Conservation (phyloP, 2,113 vertebrate genomes). For the Trogon melanurus region DNA sequence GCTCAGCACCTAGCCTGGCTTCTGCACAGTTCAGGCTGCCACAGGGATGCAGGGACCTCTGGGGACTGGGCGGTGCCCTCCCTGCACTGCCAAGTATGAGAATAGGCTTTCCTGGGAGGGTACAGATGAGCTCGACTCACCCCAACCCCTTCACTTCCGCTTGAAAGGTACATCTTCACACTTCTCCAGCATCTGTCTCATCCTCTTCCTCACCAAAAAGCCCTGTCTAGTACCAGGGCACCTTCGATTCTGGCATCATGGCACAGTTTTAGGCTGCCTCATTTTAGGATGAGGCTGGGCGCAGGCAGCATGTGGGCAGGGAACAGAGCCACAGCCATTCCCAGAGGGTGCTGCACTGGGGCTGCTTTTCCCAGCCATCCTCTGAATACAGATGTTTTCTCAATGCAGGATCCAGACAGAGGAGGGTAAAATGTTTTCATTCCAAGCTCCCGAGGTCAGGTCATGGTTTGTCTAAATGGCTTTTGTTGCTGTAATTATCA, state of each 20-base stretch:
- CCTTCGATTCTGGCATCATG: fast-evolving
- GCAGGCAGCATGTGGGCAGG: background rate
- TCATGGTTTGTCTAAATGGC: constrained; percentile 76
- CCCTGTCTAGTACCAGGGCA: fast-evolving
- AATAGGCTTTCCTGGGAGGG: background rate
- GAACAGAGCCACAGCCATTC: background rate
- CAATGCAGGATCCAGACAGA: constrained; percentile 57
- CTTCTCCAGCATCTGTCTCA: background rate
- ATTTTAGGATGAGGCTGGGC: background rate
- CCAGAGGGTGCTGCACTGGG: background rate
- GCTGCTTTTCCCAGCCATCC: constrained; percentile 44
- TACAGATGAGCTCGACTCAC: background rate
- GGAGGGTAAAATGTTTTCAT: constrained; percentile 75
- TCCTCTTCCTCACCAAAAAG: background rate
- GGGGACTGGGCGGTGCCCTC: background rate
- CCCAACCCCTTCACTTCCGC: background rate
- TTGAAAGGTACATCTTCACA: fast-evolving
- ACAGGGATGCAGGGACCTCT: background rate
- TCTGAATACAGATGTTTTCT: constrained; percentile 59
- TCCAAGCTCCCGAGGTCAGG: constrained; percentile 70
- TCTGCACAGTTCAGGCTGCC: background rate
- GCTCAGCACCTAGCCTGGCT: background rate
- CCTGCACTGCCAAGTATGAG: background rate
- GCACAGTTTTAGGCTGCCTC: background rate
- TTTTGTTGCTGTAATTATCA: constrained; percentile 77